A percentile compares a stretch with the other conserved stretches of the same genome.
These are phyloP conservation scores for Lissonota sp. DNA, from an alignment of 2,888 invertebrate species.

Conservation along the genomic window DNA sequence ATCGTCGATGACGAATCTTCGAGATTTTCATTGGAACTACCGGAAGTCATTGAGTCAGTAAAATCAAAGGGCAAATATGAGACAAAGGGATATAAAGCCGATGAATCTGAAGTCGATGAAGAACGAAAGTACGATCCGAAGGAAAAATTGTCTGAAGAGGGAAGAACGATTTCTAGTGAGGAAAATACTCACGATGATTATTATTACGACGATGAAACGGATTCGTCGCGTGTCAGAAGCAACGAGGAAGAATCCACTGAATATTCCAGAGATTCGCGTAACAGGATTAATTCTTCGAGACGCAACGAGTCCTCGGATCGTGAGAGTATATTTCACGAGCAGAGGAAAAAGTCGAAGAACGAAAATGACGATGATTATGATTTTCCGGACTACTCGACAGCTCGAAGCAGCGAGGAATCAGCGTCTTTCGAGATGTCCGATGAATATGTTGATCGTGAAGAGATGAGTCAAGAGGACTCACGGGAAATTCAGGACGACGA, in stretches of 20 bases:
- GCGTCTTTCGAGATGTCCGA: slow-evolving; percentile 44
- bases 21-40: slow-evolving; percentile 45
- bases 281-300: slow-evolving; percentile 50
- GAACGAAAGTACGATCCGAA: slow-evolving; percentile 30
- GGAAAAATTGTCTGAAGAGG: slow-evolving; percentile 7
- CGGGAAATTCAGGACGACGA: slow-evolving; percentile 44
- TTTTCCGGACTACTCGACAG: slow-evolving; percentile 29
- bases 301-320: background rate
- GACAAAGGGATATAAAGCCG: slow-evolving; percentile 30
- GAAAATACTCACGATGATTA: slow-evolving; percentile 40
- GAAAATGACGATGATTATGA: slow-evolving; percentile 55
- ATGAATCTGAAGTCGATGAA: slow-evolving; percentile 33
- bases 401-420: slow-evolving; percentile 51
- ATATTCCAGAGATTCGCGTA: slow-evolving; percentile 62
- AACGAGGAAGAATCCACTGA: slow-evolving; percentile 54
- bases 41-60: slow-evolving; percentile 42
- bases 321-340: slow-evolving; percentile 47
- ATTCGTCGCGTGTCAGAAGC: slow-evolving; percentile 34
- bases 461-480: slow-evolving; percentile 31
- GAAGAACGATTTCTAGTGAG: slow-evolving; percentile 12
- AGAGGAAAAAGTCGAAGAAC: slow-evolving; percentile 34
- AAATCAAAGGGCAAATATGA: slow-evolving; percentile 38
- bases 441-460: slow-evolving; percentile 34
- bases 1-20: slow-evolving; percentile 48
- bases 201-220: slow-evolving; percentile 50